phyloP scores from a whole-genome alignment of 2,888 invertebrate species.

The Cephus sareptanus region DNA sequence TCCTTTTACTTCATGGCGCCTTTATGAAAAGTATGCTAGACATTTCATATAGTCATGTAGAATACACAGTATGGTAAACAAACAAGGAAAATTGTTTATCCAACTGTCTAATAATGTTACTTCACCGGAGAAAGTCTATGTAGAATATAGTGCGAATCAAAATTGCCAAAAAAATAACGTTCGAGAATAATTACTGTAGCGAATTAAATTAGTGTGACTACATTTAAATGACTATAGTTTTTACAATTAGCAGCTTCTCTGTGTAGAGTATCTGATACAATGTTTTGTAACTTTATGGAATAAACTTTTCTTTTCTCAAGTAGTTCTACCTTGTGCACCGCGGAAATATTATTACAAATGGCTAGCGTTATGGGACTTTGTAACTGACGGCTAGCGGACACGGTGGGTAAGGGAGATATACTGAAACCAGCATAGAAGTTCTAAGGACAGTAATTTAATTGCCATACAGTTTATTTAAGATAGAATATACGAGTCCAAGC shows the following conservation, averaged over 20 bases:
- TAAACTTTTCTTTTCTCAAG: conserved; percentile 23
- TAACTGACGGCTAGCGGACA: neutral
- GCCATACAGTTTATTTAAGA: neutral
- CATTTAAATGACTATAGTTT: conserved; percentile 20
- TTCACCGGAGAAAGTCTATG: conserved; percentile 33
- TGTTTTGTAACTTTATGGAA: conserved; percentile 44
- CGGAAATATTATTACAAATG: neutral
- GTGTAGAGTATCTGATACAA: conserved; percentile 30
- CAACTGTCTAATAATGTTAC: conserved; percentile 26
- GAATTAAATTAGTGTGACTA: conserved; percentile 24
- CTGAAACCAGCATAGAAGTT: too few species aligned
- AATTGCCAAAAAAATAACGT: neutral
- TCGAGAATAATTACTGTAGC: neutral
- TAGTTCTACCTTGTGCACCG: neutral
- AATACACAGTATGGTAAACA: conserved; percentile 10
- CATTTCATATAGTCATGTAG: neutral
- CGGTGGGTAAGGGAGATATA: too few species aligned
- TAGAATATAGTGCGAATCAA: conserved; percentile 28
- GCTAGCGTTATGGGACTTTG: neutral
- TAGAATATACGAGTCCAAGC: neutral
- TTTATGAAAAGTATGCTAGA: conserved; percentile 1
- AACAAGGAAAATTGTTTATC: conserved; percentile 24
- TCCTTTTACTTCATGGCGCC: neutral
- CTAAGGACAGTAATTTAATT: neutral
- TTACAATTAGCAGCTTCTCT: conserved; percentile 12